Base-by-base conservation (phyloP, 2,113 vertebrate species). In the Rhinichthys klamathensis region DNA sequence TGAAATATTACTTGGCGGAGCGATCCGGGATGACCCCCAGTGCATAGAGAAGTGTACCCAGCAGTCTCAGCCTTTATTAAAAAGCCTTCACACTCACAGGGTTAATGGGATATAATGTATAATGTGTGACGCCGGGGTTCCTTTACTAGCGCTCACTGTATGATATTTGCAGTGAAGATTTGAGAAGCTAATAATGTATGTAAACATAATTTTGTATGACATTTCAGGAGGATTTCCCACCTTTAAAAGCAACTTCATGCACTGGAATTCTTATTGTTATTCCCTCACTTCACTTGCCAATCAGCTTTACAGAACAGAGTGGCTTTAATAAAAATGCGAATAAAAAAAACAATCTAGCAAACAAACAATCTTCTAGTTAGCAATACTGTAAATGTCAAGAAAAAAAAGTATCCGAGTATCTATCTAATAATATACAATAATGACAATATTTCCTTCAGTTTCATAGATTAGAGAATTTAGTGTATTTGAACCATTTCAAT, bases 1-100 rank as follows among this genome's bases (percentile, higher is more conserved):
- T 91, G 89, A 92, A 91, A 91, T 90, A 90, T 91, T 84, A 88
- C 88, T 88, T 85, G 54, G 35, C 63, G 83, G 89, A 83, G 85
- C 82, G 72, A 89, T 86, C 30, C 72, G 58, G 88, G 88, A 69
- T 86, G 82, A 87, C 79, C 80, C 79, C 76, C 69, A 73, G 85
- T 86, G 84, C 74, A 81, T 65, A 18, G 84, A 44, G n/a, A 87
- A 87, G 58, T 16, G 78, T 73, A 77, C 74, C 82, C 82, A n/a
- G 49, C 79, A 74, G 80, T 5, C n/a, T 69, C 44, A 89, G 83
- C 35, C 32, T 88, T 88, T 88, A 90, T 92, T 92, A 87, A 88
- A 91, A 85, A 85, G 81, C 49, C 83, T 82, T 88, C 79, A 84
- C 82, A 54, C 80, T 88, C 79, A 84, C 82, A 54, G 69, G 86